phyloP scores from a whole-genome alignment of 2,888 invertebrate genomes.

The Mimas tiliae region DNA sequence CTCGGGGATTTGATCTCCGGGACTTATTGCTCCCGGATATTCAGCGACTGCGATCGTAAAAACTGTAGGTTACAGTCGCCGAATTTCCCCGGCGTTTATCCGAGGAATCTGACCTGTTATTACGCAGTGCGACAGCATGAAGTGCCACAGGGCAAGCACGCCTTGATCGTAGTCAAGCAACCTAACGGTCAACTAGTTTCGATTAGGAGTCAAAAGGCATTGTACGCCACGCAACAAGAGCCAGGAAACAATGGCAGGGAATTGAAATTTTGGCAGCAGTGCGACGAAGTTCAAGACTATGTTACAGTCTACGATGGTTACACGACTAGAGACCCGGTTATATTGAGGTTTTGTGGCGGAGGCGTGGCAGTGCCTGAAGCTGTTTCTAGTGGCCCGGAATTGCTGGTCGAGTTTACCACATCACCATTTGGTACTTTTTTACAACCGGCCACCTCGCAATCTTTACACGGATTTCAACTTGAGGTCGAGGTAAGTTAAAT shows the following conservation, averaged over 20 bases:
- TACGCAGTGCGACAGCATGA: slow-evolving; percentile 95
- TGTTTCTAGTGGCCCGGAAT: slow-evolving; percentile 93
- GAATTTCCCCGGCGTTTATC: slow-evolving; percentile 96
- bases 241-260: slow-evolving; percentile 84
- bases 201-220: slow-evolving; percentile 90
- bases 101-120: slow-evolving; percentile 96
- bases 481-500: slow-evolving; percentile 87
- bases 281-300: slow-evolving; percentile 94
- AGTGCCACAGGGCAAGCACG: slow-evolving; percentile 94
- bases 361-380: slow-evolving; percentile 94
- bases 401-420: slow-evolving; percentile 95
- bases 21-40: slow-evolving; percentile 96
- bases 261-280: slow-evolving; percentile 92
- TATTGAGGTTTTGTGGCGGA: slow-evolving; percentile 95
- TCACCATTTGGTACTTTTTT: slow-evolving; percentile 95
- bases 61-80: slow-evolving; percentile 95
- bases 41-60: slow-evolving; percentile 96
- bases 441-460: slow-evolving; percentile 90
- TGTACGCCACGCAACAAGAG: slow-evolving; percentile 85
- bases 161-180: slow-evolving; percentile 93
- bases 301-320: slow-evolving; percentile 95
- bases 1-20: slow-evolving; percentile 95
- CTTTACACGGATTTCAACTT: slow-evolving; percentile 94
- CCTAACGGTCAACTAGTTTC: slow-evolving; percentile 93
- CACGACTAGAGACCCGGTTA: slow-evolving; percentile 93